Base-by-base conservation (phyloP, 2,888 invertebrate species). In the Xylophagus ater region DNA sequence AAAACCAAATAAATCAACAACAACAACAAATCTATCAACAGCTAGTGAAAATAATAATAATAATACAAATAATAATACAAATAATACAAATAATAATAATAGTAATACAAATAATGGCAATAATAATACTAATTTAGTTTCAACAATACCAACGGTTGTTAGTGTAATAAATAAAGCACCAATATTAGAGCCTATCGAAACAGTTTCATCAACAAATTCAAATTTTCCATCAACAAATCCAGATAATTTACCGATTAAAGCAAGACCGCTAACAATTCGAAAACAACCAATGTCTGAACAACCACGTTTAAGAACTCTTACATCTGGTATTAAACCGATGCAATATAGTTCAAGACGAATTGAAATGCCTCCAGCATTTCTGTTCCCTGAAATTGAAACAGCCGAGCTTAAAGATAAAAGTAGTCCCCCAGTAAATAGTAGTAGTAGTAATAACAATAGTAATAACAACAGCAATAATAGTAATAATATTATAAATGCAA, bases 221-320 rank as follows among this genome's bases (percentile, higher is more conserved):
- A 41, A 41, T 17, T 41, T 37, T 15, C 43, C 49, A 34, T 44
- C 51, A 52, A 62, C 65, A 45, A 60, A 64, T 41, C 63, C 66
- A 13, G 68, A 69, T 45, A 66, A 65, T 47, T 59, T 68, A 49
- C 68, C 68, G 24, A 79, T 88, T 48, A 88, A 88, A 67, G 85
- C 88, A 1, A 80, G 84, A 49, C 87, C 87, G 1, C 60, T 88
- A 44, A 85, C 85, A 31, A 78, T 87, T 47, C 78, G 85, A 62
- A 88, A 88, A 60, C 82, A 81, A 51, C 80, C 81, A n/a, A 62
- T 83, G 29, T 77, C 79, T 49, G 84, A 86, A 56, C 84, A 84
- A 52, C 85, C 85, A 4, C 80, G 82, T 53, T 65, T 86, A 35
- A 72, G 82, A 58, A 74, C 72, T 40, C 60, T 76, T 47, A 72